These are phyloP conservation scores for Sebastes paucispinis DNA, from an alignment of 2,797 vertebrate species.

Conservation along the genomic window DNA sequence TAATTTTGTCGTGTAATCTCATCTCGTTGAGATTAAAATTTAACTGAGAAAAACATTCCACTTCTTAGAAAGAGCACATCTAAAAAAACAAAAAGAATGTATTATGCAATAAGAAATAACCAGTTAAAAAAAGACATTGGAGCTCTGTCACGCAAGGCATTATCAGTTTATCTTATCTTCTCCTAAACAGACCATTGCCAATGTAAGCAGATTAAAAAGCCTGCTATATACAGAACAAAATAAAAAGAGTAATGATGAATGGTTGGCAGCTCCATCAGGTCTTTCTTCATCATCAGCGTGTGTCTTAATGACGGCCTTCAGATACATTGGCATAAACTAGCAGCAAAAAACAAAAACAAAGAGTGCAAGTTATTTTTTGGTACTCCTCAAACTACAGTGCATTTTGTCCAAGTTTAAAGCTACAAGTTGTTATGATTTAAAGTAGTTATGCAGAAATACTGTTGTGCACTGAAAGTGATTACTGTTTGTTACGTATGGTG, in stretches of 20 bases:
- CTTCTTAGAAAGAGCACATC: neutral
- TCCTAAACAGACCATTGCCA: neutral
- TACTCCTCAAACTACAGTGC: neutral
- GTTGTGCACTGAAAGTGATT: too few relatives aligned
- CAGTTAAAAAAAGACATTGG: neutral
- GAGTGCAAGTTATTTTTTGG: neutral
- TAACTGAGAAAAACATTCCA: too few relatives aligned
- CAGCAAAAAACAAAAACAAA: too few relatives aligned
- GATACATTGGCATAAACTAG: neutral
- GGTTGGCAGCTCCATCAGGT: neutral
- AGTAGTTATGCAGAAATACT: too few relatives aligned
- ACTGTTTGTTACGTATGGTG: too few relatives aligned
- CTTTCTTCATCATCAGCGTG: neutral
- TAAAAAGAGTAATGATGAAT: neutral
- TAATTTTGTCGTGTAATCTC: neutral
- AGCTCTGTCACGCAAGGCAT: neutral
- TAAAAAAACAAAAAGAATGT: too few relatives aligned
- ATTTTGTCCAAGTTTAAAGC: too few relatives aligned
- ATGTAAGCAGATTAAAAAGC: neutral
- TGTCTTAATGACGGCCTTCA: rapidly evolving
- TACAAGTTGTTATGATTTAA: too few relatives aligned
- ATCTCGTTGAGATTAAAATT: neutral
- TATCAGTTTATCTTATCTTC: neutral
- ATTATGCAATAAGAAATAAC: neutral
- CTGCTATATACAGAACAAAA: neutral